Evolutionary conservation across 2,113 vertebrate species (phyloP).

Genomic region (Rattus norvegicus): DNA sequence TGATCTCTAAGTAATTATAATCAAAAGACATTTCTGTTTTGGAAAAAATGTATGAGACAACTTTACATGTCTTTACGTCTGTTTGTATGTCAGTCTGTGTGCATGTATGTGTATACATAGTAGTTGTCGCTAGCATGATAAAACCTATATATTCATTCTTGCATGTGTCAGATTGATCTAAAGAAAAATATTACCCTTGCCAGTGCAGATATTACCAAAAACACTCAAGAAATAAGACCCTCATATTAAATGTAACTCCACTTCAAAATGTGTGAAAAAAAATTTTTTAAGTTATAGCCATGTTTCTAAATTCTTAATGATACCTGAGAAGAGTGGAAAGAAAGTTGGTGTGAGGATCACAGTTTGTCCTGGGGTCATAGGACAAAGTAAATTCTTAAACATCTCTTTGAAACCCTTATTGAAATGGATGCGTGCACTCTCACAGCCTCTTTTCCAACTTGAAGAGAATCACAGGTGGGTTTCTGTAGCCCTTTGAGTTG

Average conservation of each 20-base stretch:
- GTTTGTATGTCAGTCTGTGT: background rate
- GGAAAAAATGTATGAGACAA: background rate
- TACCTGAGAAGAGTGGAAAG: constrained; percentile 46
- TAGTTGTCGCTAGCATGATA: background rate
- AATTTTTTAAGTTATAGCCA: constrained; percentile 35
- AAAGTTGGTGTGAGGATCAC: constrained; percentile 52
- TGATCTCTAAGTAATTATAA: background rate
- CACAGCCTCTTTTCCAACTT: background rate
- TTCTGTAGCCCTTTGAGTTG: background rate
- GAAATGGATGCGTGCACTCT: constrained; percentile 30
- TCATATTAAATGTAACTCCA: constrained; percentile 43
- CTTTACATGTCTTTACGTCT: background rate
- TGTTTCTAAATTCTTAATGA: constrained; percentile 72
- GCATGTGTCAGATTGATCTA: background rate
- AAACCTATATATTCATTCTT: background rate
- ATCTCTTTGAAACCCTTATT: constrained; percentile 51
- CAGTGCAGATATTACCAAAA: constrained; percentile 26
- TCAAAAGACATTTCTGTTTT: background rate
- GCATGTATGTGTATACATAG: background rate
- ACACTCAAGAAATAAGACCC: background rate
- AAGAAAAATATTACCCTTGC: constrained; percentile 17
- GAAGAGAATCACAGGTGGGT: background rate
- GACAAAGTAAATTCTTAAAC: constrained; percentile 70
- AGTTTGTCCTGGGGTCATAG: constrained; percentile 51
- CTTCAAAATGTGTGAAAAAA: constrained; percentile 33